These are phyloP conservation scores for Lepidochrysops patricia DNA, from an alignment of 2,888 invertebrate genomes.

Conservation along the genomic window DNA sequence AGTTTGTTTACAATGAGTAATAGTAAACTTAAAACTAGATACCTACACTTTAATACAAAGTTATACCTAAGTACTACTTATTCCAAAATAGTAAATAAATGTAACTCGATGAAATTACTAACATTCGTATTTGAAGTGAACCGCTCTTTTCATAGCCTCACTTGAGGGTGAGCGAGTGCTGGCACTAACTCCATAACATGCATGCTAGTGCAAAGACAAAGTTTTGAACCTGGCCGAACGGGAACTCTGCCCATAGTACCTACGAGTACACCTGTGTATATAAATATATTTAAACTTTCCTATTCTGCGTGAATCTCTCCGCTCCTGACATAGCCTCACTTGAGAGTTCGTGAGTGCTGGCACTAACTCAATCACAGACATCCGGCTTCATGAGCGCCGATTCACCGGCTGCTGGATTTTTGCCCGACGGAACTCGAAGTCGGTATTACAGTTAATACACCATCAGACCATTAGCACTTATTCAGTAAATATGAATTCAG, in stretches of 20 bases:
- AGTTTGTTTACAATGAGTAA: too few species aligned
- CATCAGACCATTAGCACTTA: conserved; percentile 10
- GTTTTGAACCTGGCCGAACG: too few species aligned
- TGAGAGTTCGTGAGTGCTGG: conserved; percentile 41
- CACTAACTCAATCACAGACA: conserved; percentile 63
- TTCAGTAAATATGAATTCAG: conserved; percentile 2
- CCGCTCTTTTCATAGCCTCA: conserved; percentile 35
- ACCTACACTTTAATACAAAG: too few species aligned
- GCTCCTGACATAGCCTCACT: conserved; percentile 34
- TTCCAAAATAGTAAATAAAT: too few species aligned
- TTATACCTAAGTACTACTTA: too few species aligned
- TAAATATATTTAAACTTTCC: too few species aligned
- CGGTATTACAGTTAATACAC: conserved; percentile 29
- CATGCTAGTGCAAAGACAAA: too few species aligned
- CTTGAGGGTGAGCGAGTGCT: conserved; percentile 39
- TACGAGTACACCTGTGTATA: too few species aligned
- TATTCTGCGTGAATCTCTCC: conserved; percentile 19
- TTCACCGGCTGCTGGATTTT: conserved; percentile 41
- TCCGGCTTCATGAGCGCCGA: conserved; percentile 54
- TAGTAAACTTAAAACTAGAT: too few species aligned
- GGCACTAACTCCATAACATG: conserved; percentile 62
- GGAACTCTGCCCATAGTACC: too few species aligned
- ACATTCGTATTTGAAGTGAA: too few species aligned
- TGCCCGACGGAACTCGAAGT: conserved; percentile 38
- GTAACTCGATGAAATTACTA: too few species aligned